phyloP scores from a whole-genome alignment of 2,888 invertebrate genomes.

The Caenorhabditis virilis region DNA sequence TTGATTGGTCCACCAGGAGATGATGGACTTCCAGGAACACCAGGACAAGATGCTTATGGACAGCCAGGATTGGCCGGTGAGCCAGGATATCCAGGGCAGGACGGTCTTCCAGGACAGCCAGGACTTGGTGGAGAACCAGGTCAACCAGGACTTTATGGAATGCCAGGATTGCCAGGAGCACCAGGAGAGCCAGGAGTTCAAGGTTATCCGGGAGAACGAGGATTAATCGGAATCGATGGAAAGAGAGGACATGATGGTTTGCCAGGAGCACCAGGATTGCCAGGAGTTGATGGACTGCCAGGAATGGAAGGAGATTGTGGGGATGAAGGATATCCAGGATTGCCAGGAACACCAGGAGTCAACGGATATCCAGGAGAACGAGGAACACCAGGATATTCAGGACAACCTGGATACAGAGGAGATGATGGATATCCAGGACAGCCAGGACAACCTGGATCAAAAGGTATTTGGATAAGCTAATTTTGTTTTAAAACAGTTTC shows the following conservation, averaged over 20 bases:
- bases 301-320: slow-evolving; percentile 58
- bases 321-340: slow-evolving; percentile 46
- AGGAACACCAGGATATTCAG: slow-evolving; percentile 40
- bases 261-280: slow-evolving; percentile 50
- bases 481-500: too few species aligned
- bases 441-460: slow-evolving; percentile 69
- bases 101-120: slow-evolving; percentile 58
- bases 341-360: slow-evolving; percentile 54
- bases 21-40: slow-evolving; percentile 51
- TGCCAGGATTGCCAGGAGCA: slow-evolving; percentile 48
- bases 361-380: slow-evolving; percentile 70
- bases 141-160: slow-evolving; percentile 53
- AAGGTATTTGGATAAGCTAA: too few species aligned
- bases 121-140: slow-evolving; percentile 63
- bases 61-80: slow-evolving; percentile 54
- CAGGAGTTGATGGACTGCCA: slow-evolving; percentile 70
- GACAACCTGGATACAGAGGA: slow-evolving; percentile 51
- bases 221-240: slow-evolving; percentile 59
- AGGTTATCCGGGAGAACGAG: slow-evolving; percentile 57
- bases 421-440: slow-evolving; percentile 46
- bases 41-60: slow-evolving; percentile 67
- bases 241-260: slow-evolving; percentile 57
- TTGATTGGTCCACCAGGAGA: slow-evolving; percentile 66
- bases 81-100: slow-evolving; percentile 51
- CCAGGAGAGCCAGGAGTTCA: slow-evolving; percentile 61